phyloP scores from a whole-genome alignment of 2,888 invertebrate species.

The Fabriciana adippe region DNA sequence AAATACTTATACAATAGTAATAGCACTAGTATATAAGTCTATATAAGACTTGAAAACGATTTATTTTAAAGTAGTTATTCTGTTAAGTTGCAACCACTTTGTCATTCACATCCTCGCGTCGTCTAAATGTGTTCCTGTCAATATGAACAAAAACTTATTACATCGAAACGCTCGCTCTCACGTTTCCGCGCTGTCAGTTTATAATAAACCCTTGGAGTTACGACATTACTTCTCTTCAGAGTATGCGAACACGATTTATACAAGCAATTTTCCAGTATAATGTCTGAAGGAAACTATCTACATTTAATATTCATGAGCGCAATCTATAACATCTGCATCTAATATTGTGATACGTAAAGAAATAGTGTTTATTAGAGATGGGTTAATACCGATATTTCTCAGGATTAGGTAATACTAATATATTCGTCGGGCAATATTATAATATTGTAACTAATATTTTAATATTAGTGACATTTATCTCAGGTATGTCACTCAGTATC shows the following conservation, averaged over 20 bases:
- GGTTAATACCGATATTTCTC: no score
- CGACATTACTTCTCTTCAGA: constrained; percentile 14
- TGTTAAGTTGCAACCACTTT: background rate
- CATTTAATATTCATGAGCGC: constrained; percentile 30
- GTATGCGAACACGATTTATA: constrained; percentile 20
- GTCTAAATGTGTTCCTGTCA: constrained; percentile 8
- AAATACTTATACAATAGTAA: no score
- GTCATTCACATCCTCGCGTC: constrained; percentile 2
- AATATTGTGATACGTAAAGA: no score
- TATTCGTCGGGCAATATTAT: no score
- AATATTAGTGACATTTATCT: no score
- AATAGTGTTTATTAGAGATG: no score
- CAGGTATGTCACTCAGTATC: no score
- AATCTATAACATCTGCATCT: background rate
- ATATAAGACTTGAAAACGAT: constrained; percentile 2
- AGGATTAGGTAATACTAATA: no score
- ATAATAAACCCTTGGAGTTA: constrained; percentile 25
- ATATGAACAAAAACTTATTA: constrained; percentile 20
- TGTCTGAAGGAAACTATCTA: constrained; percentile 24
- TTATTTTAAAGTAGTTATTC: constrained; percentile 5
- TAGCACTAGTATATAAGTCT: background rate
- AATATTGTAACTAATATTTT: no score
- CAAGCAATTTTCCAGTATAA: constrained; percentile 21
- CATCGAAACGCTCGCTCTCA: constrained; percentile 4
- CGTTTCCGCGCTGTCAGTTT: constrained; percentile 17